Evolutionary conservation across 2,113 vertebrate species (phyloP).

Genomic region (Oreochromis niloticus): DNA sequence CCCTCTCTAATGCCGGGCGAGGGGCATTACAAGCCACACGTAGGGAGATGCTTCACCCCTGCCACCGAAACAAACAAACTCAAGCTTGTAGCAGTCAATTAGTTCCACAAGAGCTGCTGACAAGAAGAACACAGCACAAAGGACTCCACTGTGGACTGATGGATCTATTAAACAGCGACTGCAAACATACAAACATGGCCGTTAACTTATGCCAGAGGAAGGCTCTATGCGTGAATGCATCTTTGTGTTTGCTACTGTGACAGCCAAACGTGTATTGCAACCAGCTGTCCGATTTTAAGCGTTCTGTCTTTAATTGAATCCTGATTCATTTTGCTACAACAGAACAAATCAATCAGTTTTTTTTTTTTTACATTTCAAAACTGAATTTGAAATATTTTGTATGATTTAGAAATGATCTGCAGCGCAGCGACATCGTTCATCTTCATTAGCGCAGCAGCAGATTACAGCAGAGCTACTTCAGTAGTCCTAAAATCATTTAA

Average conservation of each 20-base stretch:
- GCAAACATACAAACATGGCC: background rate
- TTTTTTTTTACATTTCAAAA: background rate
- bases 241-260: background rate
- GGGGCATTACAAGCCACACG: background rate
- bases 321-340: background rate
- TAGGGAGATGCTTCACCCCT: background rate
- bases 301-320: background rate
- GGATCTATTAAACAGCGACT: conserved; percentile 27
- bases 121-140: conserved; percentile 6
- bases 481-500: background rate
- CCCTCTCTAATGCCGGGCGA: background rate
- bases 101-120: conserved; percentile 29
- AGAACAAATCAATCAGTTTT: background rate
- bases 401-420: background rate
- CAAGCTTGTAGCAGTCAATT: conserved; percentile 26
- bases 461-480: background rate
- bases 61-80: background rate
- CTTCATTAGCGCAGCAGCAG: background rate
- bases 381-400: background rate
- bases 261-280: background rate
- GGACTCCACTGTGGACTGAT: conserved; percentile 16
- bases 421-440: background rate
- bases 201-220: background rate
- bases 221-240: background rate
- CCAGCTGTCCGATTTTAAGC: background rate